Evolutionary conservation across 2,113 vertebrate species (phyloP).

Genomic region (Catharus fuscescens): DNA sequence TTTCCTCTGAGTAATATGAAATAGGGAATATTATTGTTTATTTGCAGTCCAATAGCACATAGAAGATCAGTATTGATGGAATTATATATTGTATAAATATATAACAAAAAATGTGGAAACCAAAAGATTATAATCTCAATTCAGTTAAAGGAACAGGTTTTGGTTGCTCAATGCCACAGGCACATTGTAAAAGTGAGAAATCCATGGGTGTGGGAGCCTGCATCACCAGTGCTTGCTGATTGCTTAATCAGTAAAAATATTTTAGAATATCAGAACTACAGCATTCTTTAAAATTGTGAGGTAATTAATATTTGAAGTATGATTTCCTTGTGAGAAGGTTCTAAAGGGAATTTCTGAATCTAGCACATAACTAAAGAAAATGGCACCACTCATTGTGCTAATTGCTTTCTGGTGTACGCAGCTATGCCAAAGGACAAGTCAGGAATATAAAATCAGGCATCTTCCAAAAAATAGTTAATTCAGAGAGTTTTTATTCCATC

Average conservation of each 20-base stretch:
- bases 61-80: neutral
- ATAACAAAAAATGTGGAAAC: neutral
- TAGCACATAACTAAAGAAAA: neutral
- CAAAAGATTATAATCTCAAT: neutral
- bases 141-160: neutral
- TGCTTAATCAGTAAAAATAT: neutral
- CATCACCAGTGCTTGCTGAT: neutral
- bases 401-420: neutral
- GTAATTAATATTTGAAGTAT: neutral
- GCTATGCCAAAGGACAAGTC: neutral
- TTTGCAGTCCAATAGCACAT: fast-evolving
- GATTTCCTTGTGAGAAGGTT: neutral
- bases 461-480: neutral
- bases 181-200: neutral
- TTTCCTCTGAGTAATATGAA: neutral
- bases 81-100: neutral
- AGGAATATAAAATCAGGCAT: neutral
- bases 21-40: neutral
- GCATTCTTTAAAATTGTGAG: neutral
- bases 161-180: neutral
- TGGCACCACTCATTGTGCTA: neutral
- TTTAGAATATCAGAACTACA: neutral
- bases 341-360: neutral
- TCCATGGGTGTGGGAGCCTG: neutral
- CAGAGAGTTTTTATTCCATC: neutral